phyloP scores from a whole-genome alignment of 2,113 vertebrate genomes.

The Callopanchax toddi region DNA sequence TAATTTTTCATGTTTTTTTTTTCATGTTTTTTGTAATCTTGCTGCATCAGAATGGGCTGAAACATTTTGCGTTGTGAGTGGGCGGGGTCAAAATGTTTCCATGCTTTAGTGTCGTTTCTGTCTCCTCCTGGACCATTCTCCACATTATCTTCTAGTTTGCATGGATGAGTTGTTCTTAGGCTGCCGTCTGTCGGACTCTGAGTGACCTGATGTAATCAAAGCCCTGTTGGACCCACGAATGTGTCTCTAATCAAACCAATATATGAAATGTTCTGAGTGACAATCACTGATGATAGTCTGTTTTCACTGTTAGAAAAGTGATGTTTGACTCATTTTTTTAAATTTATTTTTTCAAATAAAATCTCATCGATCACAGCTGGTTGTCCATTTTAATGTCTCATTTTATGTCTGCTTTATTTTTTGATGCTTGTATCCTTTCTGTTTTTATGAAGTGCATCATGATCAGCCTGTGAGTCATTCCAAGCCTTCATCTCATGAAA shows the following conservation, averaged over 20 bases:
- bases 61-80: slow-evolving; percentile 67
- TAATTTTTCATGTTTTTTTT: slow-evolving; percentile 24
- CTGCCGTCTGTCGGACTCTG: slow-evolving; percentile 50
- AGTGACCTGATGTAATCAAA: slow-evolving; percentile 31
- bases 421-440: slow-evolving; percentile 1
- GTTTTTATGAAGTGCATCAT: slow-evolving; percentile 18
- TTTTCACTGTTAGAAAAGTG: slow-evolving; percentile 48
- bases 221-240: slow-evolving; percentile 38
- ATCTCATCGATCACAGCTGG: slow-evolving; percentile 68
- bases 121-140: slow-evolving; percentile 39
- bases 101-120: slow-evolving; percentile 35
- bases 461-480: slow-evolving; percentile 21
- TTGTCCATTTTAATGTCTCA: slow-evolving; percentile 60
- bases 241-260: slow-evolving; percentile 22
- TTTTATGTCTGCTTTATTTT: slow-evolving; percentile 52
- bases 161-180: slow-evolving; percentile 52
- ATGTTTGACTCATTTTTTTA: slow-evolving; percentile 34
- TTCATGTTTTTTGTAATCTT: not conserved
- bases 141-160: slow-evolving; percentile 54
- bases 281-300: slow-evolving; percentile 46
- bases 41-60: slow-evolving; percentile 29
- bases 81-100: slow-evolving; percentile 67
- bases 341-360: slow-evolving; percentile 77
- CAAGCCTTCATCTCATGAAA: slow-evolving; percentile 34
- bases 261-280: slow-evolving; percentile 40